These are phyloP conservation scores for Archivesica marissinica DNA, from an alignment of 1,140 invertebrate species.

Conservation along the genomic window DNA sequence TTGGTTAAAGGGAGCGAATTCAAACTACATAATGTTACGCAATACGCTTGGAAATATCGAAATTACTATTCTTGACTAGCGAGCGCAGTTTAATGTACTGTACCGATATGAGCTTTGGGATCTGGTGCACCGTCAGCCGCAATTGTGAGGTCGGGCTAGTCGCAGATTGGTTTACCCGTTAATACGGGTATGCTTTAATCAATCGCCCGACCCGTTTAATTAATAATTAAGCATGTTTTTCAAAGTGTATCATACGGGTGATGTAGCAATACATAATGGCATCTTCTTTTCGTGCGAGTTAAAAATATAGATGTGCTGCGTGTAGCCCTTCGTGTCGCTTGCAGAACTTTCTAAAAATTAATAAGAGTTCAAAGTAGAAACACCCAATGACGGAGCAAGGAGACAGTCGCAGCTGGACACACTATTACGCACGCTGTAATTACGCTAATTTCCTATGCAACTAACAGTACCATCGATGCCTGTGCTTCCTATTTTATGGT, in stretches of 20 bases:
- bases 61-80: not conserved
- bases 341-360: slow-evolving; percentile 41
- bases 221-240: no score
- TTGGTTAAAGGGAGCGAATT: slow-evolving; percentile 30
- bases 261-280: no score
- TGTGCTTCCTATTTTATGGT: not conserved
- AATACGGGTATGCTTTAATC: no score
- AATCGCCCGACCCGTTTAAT: no score
- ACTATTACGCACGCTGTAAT: slow-evolving; percentile 28
- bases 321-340: no score
- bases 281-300: no score
- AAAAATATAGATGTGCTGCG: no score
- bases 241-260: no score
- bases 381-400: slow-evolving; percentile 6
- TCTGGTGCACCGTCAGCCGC: not conserved
- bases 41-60: not conserved
- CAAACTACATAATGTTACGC: slow-evolving; percentile 15
- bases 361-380: not conserved
- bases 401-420: slow-evolving; percentile 25
- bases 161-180: no score
- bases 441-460: not conserved
- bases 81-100: not conserved
- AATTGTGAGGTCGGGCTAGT: not conserved
- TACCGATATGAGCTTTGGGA: not conserved
- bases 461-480: no score